Evolutionary conservation across 1,140 invertebrate species (phyloP), one percentile per base, ranked within the genome.

Genomic region (Calephelis nemesis): DNA sequence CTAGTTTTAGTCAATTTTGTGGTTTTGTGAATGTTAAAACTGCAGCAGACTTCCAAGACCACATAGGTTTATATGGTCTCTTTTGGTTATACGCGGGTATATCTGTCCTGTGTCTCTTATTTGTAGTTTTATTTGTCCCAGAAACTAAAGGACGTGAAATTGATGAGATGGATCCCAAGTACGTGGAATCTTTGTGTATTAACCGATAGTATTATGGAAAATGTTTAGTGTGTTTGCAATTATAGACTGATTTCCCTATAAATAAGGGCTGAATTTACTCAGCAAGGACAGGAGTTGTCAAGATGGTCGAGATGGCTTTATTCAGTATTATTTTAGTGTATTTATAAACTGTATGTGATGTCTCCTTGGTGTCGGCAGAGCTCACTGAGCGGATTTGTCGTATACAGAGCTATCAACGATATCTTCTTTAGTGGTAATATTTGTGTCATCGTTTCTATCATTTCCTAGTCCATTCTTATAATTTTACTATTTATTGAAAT

Each of bases 31-130:
- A 97, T 47, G 97, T 98, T 9, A 98, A 98, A 89, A 96, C 97
- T 49, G 98, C 97, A 85, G 94, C 96, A 67, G 95, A 97, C 79
- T 95, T 98, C 80, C 94, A 97, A 87, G 93, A 94, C 81, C 84
- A 93, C 9, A 92, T 98, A 48, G 96, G 96, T 1, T 83, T 97
- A 10, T 94, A 96, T 79, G 96, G 96, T 8, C 94, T 96, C 0
- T 98, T 98, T 83, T 98, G 97, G 96, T 92, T 98, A 71, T 98
- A 98, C 83, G 95, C 97, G 3, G 96, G 94, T 3, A 94, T 98
- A 72, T 96, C 97, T 0, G 94, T 97, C 1, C 93, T 96, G 69
- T 97, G 97, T 30, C 92, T 98, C 1, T 94, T 97, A 66, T 97
- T 98, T 83, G 94, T 98, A 7, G 95, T 96, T 1, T 94, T 96